Base-by-base conservation (phyloP, 2,797 vertebrate genomes). In the Botia almorhae region DNA sequence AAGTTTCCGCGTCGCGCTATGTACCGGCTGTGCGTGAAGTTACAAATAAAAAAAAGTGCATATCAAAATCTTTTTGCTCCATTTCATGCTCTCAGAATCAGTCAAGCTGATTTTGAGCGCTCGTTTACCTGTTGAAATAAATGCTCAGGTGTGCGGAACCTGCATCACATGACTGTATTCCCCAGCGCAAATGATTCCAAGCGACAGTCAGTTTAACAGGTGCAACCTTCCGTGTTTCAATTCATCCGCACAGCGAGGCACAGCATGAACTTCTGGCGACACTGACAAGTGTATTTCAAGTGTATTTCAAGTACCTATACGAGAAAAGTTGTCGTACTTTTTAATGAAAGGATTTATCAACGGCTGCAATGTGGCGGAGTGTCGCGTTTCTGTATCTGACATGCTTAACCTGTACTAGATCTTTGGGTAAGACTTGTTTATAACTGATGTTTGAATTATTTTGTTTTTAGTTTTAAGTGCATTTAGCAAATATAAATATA, bases 131-230 rank as follows among this genome's bases (percentile, higher is more conserved):
- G 76, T 36, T 61, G 10, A 51, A 19, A 50, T n/a, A 29, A 21
- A 23, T 21, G 39, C 14, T 11, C 77, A 83, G 77, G 82, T 80
- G 36, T 67, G 17, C 39, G 0, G 1, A 3, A 69, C 53, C 14
- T 36, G 26, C 43, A 33, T 74, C 85, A 86, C 74, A 74, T 86
- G 80, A 84, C 76, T 16, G 43, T n/a, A 4, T 65, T 51, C 75
- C 26, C 3, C 43, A 1, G 13, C n/a, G n/a, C 48, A 56, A 61
- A 72, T 68, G 64, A 61, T 79, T 55, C 17, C 4, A 13, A 16
- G 51, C 12, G 11, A n/a, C 19, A 61, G 23, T 43, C 16, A 6
- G 17, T 21, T 58, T 6, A 73, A 53, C 50, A 67, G 19, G n/a
- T 2, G 21, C 16, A 21, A 33, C 72, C 63, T 78, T 77, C 61